Percentiles rank a stretch among this genome's conserved stretches.
Conservation (phyloP, 1,140 invertebrate genomes). For the Apis florea region DNA sequence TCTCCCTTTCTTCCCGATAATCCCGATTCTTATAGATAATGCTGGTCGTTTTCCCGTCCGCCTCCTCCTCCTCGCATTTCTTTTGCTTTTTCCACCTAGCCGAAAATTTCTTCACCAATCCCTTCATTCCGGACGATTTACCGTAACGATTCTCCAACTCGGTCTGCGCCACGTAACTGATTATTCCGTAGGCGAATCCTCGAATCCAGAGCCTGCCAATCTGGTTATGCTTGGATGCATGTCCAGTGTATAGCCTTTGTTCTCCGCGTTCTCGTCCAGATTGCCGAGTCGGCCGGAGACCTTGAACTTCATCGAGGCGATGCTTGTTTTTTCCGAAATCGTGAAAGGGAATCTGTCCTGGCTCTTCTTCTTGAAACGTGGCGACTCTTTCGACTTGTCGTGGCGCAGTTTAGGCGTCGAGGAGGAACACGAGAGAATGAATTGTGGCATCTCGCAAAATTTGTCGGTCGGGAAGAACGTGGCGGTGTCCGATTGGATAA, state of each 20-base stretch:
- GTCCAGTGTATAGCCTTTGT: constrained; percentile 43
- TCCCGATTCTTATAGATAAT: constrained; percentile 58
- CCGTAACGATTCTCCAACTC: not conserved
- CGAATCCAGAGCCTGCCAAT: constrained; percentile 49
- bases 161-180: constrained; percentile 43
- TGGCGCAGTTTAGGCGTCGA: constrained; percentile 59
- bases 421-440: constrained; percentile 1
- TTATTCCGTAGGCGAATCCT: constrained; percentile 56
- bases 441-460: not conserved
- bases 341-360: constrained; percentile 72
- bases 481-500: constrained; percentile 46
- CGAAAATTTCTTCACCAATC: constrained; percentile 47
- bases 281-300: constrained; percentile 1
- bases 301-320: constrained; percentile 39
- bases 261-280: constrained; percentile 10
- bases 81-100: constrained; percentile 26
- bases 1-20: constrained; percentile 37
- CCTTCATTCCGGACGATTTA: constrained; percentile 41
- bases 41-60: not conserved
- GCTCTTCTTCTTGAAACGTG: constrained; percentile 49
- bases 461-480: constrained; percentile 2
- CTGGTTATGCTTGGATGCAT: constrained; percentile 64
- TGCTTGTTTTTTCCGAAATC: constrained; percentile 58
- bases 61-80: not conserved
- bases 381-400: constrained; percentile 34